phyloP scores from a whole-genome alignment of 2,888 invertebrate genomes.

The Fragum sueziense region DNA sequence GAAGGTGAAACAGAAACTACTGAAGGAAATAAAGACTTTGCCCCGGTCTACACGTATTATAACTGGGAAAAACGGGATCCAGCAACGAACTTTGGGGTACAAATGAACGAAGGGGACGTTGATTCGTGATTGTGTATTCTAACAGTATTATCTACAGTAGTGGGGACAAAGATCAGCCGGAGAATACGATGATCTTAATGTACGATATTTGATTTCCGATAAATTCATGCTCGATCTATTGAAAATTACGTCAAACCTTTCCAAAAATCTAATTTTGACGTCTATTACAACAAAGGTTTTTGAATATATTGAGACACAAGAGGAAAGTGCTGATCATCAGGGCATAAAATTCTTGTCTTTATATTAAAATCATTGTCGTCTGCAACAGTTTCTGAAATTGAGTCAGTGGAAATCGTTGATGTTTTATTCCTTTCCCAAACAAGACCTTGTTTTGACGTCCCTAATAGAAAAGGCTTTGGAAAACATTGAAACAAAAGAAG shows the following conservation, averaged over 20 bases:
- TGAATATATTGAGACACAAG: neutral
- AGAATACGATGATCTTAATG: too few species aligned
- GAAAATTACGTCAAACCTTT: too few species aligned
- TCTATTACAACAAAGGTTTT: neutral
- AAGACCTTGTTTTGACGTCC: too few species aligned
- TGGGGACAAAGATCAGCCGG: too few species aligned
- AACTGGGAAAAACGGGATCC: conserved; percentile 50
- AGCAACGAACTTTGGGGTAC: conserved; percentile 29
- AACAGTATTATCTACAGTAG: too few species aligned
- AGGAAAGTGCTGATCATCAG: neutral
- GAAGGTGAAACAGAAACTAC: conserved; percentile 37
- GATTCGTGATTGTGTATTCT: conserved; percentile 2
- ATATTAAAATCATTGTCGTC: neutral
- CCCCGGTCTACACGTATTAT: conserved; percentile 53
- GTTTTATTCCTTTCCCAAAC: too few species aligned
- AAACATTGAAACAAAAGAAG: neutral
- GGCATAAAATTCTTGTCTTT: neutral
- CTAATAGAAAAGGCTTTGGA: too few species aligned
- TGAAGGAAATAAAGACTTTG: conserved; percentile 29
- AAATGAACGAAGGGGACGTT: conserved; percentile 27
- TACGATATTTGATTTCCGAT: too few species aligned
- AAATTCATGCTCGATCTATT: too few species aligned
- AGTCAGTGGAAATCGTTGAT: too few species aligned
- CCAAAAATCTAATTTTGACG: too few species aligned
- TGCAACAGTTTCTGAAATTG: too few species aligned